A percentile compares a stretch with the other conserved stretches of the same genome.
Evolutionary conservation across 2,113 vertebrate species (phyloP).

Genomic region (Neomonachus schauinslandi): DNA sequence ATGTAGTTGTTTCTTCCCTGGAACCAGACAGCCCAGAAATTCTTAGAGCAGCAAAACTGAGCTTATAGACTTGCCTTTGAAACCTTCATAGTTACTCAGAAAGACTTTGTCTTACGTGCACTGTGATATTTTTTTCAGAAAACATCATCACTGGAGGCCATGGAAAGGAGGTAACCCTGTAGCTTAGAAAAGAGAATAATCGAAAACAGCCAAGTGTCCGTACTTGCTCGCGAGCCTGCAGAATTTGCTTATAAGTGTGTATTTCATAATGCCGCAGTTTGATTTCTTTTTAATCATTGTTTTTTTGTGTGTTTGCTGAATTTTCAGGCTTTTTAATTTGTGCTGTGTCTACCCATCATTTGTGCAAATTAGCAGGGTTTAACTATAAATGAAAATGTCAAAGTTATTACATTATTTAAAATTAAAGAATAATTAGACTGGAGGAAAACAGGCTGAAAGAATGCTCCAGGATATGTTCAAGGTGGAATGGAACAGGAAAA

Average conservation of each 20-base stretch:
- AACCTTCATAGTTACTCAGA: neutral
- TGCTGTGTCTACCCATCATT: conserved; percentile 47
- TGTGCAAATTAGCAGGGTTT: conserved; percentile 57
- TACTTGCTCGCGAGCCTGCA: neutral
- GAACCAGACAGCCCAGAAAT: neutral
- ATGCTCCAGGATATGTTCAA: neutral
- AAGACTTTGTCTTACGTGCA: neutral
- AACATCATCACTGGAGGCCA: neutral
- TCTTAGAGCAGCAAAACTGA: neutral
- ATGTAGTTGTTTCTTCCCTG: neutral
- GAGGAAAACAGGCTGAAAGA: conserved; percentile 30
- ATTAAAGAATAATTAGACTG: conserved; percentile 63
- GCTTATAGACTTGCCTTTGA: neutral
- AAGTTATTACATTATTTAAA: conserved; percentile 74
- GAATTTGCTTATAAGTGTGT: neutral
- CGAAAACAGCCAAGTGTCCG: neutral
- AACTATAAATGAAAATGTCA: conserved; percentile 65
- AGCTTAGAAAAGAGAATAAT: neutral
- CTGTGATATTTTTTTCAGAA: conserved; percentile 22
- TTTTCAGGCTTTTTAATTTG: conserved; percentile 58
- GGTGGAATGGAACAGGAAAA: neutral
- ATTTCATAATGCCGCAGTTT: neutral
- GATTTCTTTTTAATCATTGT: conserved; percentile 42
- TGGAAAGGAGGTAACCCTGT: neutral
- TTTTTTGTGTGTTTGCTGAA: conserved; percentile 41